These are phyloP conservation scores for Carollia perspicillata DNA, from an alignment of 2,113 vertebrate genomes.

Conservation along the genomic window DNA sequence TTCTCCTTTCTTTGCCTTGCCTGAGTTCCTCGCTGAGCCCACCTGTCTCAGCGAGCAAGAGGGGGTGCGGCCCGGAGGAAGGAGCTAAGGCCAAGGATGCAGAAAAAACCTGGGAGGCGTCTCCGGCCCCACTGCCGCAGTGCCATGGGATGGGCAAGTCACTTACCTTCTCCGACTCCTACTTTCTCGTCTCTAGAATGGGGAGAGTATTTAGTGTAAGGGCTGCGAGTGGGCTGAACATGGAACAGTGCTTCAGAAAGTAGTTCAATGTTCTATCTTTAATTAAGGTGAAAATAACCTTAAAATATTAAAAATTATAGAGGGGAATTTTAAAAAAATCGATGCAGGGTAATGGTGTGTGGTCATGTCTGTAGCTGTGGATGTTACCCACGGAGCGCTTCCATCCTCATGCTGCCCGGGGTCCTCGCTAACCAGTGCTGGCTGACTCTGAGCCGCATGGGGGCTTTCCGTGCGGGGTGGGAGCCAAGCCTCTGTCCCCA, in stretches of 20 bases:
- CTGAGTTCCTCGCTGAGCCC: neutral
- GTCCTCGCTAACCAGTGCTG: neutral
- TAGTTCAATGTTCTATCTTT: neutral
- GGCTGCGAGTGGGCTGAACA: neutral
- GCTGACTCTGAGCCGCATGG: too few relatives aligned
- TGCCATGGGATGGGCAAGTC: neutral
- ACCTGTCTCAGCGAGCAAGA: neutral
- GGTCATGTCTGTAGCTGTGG: neutral
- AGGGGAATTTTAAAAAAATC: neutral
- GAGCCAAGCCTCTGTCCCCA: neutral
- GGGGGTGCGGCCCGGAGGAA: neutral
- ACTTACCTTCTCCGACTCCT: neutral
- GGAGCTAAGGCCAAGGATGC: neutral
- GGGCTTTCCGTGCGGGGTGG: fast-evolving
- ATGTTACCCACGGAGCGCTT: neutral
- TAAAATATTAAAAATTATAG: neutral
- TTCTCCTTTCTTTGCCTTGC: neutral
- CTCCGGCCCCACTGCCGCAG: neutral
- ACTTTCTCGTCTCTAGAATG: neutral
- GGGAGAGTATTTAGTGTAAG: neutral
- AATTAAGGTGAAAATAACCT: neutral
- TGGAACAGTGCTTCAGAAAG: neutral
- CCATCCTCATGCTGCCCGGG: fast-evolving
- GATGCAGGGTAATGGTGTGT: neutral
- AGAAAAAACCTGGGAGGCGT: neutral